Evolutionary conservation across 2,113 vertebrate genomes (phyloP).

Genomic region (Oenanthe oenanthe): DNA sequence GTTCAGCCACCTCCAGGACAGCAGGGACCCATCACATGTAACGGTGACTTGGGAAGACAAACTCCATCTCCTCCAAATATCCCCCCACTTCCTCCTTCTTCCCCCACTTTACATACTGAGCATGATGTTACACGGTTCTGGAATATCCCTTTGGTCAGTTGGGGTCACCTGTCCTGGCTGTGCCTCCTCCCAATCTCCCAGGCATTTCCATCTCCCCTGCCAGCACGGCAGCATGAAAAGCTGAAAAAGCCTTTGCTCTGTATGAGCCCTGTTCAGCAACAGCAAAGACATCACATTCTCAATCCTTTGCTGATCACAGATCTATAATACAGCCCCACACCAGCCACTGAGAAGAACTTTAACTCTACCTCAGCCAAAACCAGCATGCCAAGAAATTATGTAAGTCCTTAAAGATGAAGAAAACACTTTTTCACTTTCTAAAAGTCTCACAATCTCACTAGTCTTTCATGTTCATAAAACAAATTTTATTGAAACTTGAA

Average conservation of each 20-base stretch:
- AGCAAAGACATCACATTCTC: neutral
- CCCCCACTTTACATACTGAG: fast-evolving
- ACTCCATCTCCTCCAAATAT: neutral
- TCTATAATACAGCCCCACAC: neutral
- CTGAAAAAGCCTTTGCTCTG: neutral
- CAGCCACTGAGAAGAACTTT: neutral
- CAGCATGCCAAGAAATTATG: neutral
- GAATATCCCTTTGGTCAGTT: neutral
- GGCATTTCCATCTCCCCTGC: fast-evolving
- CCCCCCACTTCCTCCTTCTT: neutral
- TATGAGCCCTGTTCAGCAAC: neutral
- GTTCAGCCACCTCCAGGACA: neutral
- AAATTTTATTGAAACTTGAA: neutral
- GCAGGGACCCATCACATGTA: fast-evolving
- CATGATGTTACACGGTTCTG: neutral
- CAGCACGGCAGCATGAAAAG: fast-evolving
- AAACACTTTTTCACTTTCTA: neutral
- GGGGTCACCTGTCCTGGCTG: neutral
- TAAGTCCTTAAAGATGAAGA: neutral
- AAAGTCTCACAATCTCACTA: neutral
- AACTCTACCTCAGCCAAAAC: neutral
- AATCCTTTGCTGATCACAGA: neutral
- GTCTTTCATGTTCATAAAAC: neutral
- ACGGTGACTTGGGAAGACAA: fast-evolving
- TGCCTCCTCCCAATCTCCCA: neutral